phyloP scores from a whole-genome alignment of 1,140 invertebrate genomes.

The Acromyrmex heyeri region DNA sequence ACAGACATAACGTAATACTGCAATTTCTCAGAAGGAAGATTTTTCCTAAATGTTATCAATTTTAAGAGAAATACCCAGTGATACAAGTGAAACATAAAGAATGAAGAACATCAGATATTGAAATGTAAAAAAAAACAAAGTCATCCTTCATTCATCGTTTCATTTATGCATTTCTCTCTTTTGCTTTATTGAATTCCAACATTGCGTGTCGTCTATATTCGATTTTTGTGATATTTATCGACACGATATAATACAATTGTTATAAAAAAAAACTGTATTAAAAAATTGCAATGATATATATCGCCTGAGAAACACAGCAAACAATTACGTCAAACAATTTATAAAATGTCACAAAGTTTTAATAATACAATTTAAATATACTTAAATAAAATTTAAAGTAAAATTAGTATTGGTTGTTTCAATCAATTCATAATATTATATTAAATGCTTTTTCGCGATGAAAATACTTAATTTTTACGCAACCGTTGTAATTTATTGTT shows the following conservation, averaged over 20 bases:
- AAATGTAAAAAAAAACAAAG: constrained; percentile 48
- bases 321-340: neutral
- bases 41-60: neutral
- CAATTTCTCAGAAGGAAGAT: neutral
- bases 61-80: neutral
- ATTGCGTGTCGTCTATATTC: constrained; percentile 20
- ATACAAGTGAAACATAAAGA: neutral
- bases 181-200: constrained; percentile 67
- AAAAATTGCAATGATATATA: neutral
- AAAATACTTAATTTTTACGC: constrained; percentile 1
- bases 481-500: constrained; percentile 6
- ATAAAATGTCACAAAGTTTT: neutral
- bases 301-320: neutral
- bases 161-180: constrained; percentile 35
- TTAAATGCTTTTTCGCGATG: neutral
- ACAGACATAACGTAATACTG: neutral
- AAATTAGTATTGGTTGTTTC: neutral
- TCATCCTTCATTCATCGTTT: constrained; percentile 1
- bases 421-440: neutral
- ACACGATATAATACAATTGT: constrained; percentile 6
- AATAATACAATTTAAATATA: neutral
- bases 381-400: constrained; percentile 1
- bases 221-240: constrained; percentile 57
- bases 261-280: neutral
- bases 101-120: constrained; percentile 26